phyloP scores from a whole-genome alignment of 2,888 invertebrate species.

The Druceiella hillmani region DNA sequence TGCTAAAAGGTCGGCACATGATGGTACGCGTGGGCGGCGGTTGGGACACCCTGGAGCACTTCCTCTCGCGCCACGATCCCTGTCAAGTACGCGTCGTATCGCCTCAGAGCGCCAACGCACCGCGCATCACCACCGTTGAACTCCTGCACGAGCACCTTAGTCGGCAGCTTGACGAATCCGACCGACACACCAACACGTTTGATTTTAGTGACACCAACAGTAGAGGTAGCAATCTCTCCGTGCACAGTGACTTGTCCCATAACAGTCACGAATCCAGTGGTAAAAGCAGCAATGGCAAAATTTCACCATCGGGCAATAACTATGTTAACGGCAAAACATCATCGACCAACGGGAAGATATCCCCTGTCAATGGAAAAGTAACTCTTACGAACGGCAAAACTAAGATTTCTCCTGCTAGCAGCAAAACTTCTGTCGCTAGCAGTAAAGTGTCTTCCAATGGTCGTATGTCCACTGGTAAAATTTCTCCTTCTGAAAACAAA shows the following conservation, averaged over 20 bases:
- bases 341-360: constrained; percentile 32
- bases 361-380: constrained; percentile 28
- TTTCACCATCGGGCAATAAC: too few relatives aligned
- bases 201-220: constrained; percentile 31
- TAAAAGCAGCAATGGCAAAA: constrained; percentile 2
- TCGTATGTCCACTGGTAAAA: constrained; percentile 32
- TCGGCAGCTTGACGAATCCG: constrained; percentile 4
- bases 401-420: constrained; percentile 28
- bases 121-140: constrained; percentile 23
- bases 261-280: constrained; percentile 14
- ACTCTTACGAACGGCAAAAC: too few relatives aligned
- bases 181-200: constrained; percentile 10
- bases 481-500: constrained; percentile 27
- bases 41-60: constrained; percentile 92
- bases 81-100: constrained; percentile 66
- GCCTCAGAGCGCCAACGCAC: constrained; percentile 37
- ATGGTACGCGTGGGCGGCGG: constrained; percentile 94
- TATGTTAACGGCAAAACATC: constrained; percentile 36
- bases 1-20: constrained; percentile 88
- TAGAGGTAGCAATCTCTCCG: constrained; percentile 24
- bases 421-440: constrained; percentile 25
- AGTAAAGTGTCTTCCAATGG: too few relatives aligned
- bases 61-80: constrained; percentile 82
- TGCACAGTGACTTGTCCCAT: constrained; percentile 22
- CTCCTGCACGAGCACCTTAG: constrained; percentile 18